A percentile compares a stretch with the other conserved stretches of the same genome.
Conservation (phyloP, 2,113 vertebrate genomes). For the Paramormyrops kingsleyae region DNA sequence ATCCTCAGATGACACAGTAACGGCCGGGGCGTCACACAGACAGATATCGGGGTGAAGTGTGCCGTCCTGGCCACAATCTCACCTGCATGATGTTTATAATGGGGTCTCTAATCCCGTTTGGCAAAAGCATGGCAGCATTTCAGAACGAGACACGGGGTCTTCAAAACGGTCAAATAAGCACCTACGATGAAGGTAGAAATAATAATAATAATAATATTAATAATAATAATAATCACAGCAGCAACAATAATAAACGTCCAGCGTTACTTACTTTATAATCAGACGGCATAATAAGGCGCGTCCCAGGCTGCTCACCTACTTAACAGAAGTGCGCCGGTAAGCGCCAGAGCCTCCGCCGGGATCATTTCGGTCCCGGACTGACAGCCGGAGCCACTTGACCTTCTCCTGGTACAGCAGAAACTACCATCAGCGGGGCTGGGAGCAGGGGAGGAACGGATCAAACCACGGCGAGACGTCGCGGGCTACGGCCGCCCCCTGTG, state of each 20-base stretch:
- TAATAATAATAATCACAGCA: background rate
- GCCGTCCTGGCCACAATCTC: background rate
- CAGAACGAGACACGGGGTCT: background rate
- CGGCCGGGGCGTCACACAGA: background rate
- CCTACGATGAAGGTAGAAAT: background rate
- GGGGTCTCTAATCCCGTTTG: background rate
- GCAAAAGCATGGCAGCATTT: background rate
- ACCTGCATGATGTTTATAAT: background rate
- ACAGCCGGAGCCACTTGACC: constrained; percentile 7
- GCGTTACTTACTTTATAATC: constrained; percentile 12
- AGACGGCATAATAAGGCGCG: background rate
- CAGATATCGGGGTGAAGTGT: background rate
- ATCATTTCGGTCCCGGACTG: constrained; percentile 5
- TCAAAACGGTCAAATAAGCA: background rate
- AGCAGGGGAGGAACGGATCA: constrained; percentile 17
- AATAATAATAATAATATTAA: background rate
- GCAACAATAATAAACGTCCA: background rate
- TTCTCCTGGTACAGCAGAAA: constrained; percentile 16
- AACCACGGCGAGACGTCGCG: constrained; percentile 4
- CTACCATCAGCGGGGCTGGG: constrained; percentile 8
- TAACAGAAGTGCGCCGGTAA: background rate
- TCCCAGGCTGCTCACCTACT: background rate
- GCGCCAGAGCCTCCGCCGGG: background rate
- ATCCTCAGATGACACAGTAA: background rate
- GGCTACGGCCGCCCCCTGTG: background rate